phyloP scores from a whole-genome alignment of 2,888 invertebrate species.

The Dorcus parallelipipedus region DNA sequence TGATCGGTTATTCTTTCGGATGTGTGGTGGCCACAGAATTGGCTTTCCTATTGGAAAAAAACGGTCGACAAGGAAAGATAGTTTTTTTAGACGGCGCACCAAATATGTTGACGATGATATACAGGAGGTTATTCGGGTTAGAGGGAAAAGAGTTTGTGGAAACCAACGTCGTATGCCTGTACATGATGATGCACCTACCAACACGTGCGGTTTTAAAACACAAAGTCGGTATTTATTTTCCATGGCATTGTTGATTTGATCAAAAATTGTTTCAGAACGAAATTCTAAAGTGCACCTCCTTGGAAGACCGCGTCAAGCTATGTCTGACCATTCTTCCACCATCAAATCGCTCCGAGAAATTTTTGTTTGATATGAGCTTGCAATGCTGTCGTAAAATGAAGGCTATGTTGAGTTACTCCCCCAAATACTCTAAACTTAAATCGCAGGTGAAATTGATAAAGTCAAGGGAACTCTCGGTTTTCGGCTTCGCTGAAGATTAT shows the following conservation, averaged over 20 bases:
- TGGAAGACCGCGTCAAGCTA: slow-evolving; percentile 7
- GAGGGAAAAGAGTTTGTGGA: slow-evolving; percentile 28
- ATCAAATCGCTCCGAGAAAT: slow-evolving; percentile 37
- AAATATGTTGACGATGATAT: no score
- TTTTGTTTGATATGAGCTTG: slow-evolving; percentile 46
- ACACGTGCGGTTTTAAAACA: slow-evolving; percentile 5
- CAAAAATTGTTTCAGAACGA: neutral
- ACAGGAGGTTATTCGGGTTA: no score
- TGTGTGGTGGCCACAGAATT: slow-evolving; percentile 72
- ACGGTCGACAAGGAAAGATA: slow-evolving; percentile 58
- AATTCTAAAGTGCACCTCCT: neutral
- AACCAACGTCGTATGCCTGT: slow-evolving; percentile 53
- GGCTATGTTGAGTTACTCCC: slow-evolving; percentile 52
- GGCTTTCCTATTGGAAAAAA: slow-evolving; percentile 63
- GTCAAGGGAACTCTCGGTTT: slow-evolving; percentile 57
- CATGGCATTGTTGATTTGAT: no score
- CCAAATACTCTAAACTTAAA: slow-evolving; percentile 44
- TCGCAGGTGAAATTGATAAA: slow-evolving; percentile 61
- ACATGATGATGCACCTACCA: slow-evolving; percentile 44
- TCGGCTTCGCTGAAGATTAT: slow-evolving; percentile 61
- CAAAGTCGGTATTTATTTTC: slow-evolving; percentile 8
- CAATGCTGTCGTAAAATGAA: slow-evolving; percentile 56
- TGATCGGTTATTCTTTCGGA: slow-evolving; percentile 85
- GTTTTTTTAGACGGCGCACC: slow-evolving; percentile 69
- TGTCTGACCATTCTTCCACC: slow-evolving; percentile 36